These are phyloP conservation scores for Heliconius sara DNA, from an alignment of 2,888 invertebrate species.

Conservation along the genomic window DNA sequence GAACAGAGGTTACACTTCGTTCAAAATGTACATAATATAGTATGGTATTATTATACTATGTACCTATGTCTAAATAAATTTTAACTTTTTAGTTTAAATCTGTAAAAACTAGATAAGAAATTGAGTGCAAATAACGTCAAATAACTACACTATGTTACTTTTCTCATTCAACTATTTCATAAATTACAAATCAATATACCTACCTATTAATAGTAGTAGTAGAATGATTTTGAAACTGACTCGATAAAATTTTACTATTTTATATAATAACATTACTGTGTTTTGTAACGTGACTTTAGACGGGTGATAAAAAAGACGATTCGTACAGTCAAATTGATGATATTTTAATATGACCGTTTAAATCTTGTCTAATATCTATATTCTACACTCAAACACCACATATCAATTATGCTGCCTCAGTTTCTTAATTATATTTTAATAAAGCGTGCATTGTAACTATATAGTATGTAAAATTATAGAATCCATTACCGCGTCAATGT, in stretches of 20 bases:
- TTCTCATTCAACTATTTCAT: not conserved
- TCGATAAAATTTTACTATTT: no score
- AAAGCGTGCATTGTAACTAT: conserved; percentile 10
- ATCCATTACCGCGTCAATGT: conserved; percentile 12
- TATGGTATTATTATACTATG: no score
- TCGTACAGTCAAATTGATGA: not conserved
- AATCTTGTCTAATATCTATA: conserved; percentile 1
- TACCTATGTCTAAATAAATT: not conserved
- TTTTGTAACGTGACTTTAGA: conserved; percentile 19
- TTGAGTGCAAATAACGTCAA: not conserved
- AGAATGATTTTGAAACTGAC: no score
- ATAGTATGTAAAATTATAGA: conserved; percentile 24
- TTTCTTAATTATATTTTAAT: conserved; percentile 19
- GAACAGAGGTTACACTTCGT: not conserved
- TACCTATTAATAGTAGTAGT: no score
- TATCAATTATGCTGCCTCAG: conserved; percentile 10
- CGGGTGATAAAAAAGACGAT: conserved; percentile 3
- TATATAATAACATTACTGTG: not conserved
- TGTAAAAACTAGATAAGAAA: not conserved
- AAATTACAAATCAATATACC: no score
- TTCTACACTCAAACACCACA: not conserved
- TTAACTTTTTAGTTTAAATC: not conserved
- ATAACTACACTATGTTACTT: not conserved
- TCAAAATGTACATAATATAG: not conserved
- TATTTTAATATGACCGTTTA: conserved; percentile 17